Evolutionary conservation across 2,797 vertebrate species (phyloP), one percentile per base, ranked within the genome.

Genomic region (Labeo calbasu): DNA sequence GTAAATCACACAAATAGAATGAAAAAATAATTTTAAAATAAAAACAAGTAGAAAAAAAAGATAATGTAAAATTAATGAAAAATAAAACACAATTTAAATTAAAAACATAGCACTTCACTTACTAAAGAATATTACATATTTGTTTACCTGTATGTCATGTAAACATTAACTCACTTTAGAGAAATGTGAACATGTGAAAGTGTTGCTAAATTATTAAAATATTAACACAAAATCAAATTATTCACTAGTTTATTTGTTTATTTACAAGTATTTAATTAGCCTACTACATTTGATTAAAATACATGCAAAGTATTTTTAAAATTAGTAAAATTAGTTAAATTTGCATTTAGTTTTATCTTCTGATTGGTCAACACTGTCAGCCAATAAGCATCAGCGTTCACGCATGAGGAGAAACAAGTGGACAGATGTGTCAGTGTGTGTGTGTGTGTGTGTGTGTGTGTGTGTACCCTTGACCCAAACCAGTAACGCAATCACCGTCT

Each of bases 361-460:
- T 25, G 46, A 68, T 61, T 79, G 68, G 68, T 70, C 36, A 25
- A 66, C 57, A 59, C 1, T 4, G 0, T 61, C 40, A 83, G 83
- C 87, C 86, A 86, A 82, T 83, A 32, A 86, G 65, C 78, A 85
- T 15, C 25, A 68, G 17, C 10, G 0, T 15, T 17, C 51, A 57
- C 11, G 11, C 28, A 21, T 25, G 50, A 55, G 14, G 50, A 25
- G 19, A 72, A 40, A 17, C 17, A 5, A 21, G 28, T 72, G 79
- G 87, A 88, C 86, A 86, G 87, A 89, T 36, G 32, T 36, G 32
- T 36, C n/a, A n/a, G 32, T 89, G 72, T 71, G 72, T 40, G 25
- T 78, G 90, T 90, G 25, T 43, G 65, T 68, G 63, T 65, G 63
- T 66, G 61, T 28, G 25, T 15, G 36, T n/a, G 66, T 43, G 66